phyloP scores from a whole-genome alignment of 1,140 invertebrate species.

The Acromyrmex heyeri region DNA sequence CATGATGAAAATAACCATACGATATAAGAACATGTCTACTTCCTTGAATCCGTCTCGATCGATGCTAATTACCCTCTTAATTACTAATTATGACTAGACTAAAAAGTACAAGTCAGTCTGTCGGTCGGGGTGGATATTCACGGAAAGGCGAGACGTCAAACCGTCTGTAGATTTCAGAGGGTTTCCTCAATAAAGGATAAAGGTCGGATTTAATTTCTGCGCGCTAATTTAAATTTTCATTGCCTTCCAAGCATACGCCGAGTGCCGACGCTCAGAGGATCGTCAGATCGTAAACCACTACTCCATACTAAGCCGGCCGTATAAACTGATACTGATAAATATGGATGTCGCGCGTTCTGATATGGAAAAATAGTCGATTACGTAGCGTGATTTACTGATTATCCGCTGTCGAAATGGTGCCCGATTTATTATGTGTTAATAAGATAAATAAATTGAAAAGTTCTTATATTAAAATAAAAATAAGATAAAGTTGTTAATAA shows the following conservation, averaged over 20 bases:
- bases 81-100: constrained; percentile 70
- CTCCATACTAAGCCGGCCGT: constrained; percentile 62
- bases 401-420: neutral
- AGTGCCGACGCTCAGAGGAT: constrained; percentile 64
- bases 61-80: constrained; percentile 76
- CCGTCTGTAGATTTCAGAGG: constrained; percentile 68
- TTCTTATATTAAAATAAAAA: neutral
- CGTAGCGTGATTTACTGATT: constrained; percentile 54
- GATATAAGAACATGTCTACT: neutral
- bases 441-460: neutral
- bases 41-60: constrained; percentile 34
- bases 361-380: constrained; percentile 58
- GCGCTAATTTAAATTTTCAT: constrained; percentile 78
- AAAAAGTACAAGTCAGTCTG: constrained; percentile 39
- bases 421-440: constrained; percentile 19
- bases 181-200: constrained; percentile 76
- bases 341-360: constrained; percentile 68
- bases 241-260: constrained; percentile 67
- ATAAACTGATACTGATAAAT: constrained; percentile 74
- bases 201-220: constrained; percentile 76
- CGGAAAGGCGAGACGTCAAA: constrained; percentile 63
- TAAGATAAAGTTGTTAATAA: neutral
- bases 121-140: constrained; percentile 44
- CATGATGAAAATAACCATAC: constrained; percentile 50
- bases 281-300: constrained; percentile 68